Conservation (phyloP, 2,888 invertebrate species). For the Drosophila diplacantha region DNA sequence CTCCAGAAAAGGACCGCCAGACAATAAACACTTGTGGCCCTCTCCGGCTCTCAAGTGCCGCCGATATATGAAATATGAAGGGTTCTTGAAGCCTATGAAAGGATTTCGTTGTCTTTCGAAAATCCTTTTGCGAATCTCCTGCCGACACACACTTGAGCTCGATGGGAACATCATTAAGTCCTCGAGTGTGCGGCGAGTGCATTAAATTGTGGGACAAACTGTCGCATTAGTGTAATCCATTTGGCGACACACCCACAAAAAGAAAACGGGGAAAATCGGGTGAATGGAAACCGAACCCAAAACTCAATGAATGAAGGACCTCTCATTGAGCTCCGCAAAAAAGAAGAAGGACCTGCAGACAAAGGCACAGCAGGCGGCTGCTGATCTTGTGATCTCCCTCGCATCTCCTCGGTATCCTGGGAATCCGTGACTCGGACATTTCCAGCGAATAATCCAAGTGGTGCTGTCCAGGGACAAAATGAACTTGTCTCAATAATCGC, state of each 20-base stretch:
- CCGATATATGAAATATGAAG: conserved; percentile 53
- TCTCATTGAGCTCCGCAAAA: conserved; percentile 47
- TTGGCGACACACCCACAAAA: conserved; percentile 60
- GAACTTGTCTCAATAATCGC: conserved; percentile 58
- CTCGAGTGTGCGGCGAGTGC: conserved; percentile 48
- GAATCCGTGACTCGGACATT: conserved; percentile 51
- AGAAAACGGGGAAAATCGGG: conserved; percentile 17
- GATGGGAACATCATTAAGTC: conserved; percentile 75
- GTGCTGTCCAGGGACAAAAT: conserved; percentile 22
- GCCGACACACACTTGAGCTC: conserved; percentile 61
- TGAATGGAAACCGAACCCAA: conserved; percentile 14
- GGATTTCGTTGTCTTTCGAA: conserved; percentile 54
- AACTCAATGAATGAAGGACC: conserved; percentile 40
- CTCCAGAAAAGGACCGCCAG: conserved; percentile 45
- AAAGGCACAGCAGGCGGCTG: conserved; percentile 61
- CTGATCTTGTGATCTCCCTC: conserved; percentile 27
- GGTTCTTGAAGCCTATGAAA: conserved; percentile 60
- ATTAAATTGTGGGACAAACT: conserved; percentile 66
- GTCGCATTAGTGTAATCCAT: conserved; percentile 69
- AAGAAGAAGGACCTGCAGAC: conserved; percentile 37
- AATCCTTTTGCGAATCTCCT: conserved; percentile 69
- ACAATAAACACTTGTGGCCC: conserved; percentile 61
- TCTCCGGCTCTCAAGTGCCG: conserved; percentile 60
- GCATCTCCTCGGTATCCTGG: conserved; percentile 49
- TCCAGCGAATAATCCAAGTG: conserved; percentile 23